Evolutionary conservation across 1,140 invertebrate genomes (phyloP).

Genomic region (Zaprionus tsacasi): DNA sequence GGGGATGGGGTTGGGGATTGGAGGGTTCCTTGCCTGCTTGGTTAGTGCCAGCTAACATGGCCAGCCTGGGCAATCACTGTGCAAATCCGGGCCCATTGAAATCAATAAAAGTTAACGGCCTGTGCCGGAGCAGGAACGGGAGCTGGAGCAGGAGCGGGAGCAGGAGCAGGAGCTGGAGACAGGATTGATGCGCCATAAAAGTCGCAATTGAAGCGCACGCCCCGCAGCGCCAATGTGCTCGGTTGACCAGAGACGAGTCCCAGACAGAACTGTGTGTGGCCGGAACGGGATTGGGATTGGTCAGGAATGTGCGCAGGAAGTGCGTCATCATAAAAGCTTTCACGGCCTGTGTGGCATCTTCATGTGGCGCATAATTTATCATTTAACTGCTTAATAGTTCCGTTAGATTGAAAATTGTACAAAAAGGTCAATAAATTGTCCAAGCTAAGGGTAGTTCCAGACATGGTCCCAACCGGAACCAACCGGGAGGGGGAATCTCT

Average conservation of each 20-base stretch:
- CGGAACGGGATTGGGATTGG: not conserved
- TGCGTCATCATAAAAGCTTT: slow-evolving; percentile 83
- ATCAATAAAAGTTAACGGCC: slow-evolving; percentile 82
- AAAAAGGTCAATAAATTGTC: slow-evolving; percentile 62
- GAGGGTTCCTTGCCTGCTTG: slow-evolving; percentile 22
- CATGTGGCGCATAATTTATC: slow-evolving; percentile 79
- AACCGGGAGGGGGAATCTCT: not conserved
- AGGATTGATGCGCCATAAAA: slow-evolving; percentile 82
- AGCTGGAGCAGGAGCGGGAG: not conserved
- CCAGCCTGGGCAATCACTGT: slow-evolving; percentile 69
- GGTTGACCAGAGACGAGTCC: slow-evolving; percentile 48
- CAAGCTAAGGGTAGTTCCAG: slow-evolving; percentile 1
- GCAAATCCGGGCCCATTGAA: slow-evolving; percentile 79
- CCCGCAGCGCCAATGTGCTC: slow-evolving; percentile 60
- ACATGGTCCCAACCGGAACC: not conserved
- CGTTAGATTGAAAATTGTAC: slow-evolving; percentile 73
- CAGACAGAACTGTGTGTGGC: not conserved
- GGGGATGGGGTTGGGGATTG: not conserved
- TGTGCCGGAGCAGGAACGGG: slow-evolving; percentile 34
- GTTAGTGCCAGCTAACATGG: slow-evolving; percentile 17
- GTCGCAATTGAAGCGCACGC: slow-evolving; percentile 79
- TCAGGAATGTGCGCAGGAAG: slow-evolving; percentile 49
- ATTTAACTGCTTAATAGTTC: slow-evolving; percentile 83
- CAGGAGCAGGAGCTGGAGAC: slow-evolving; percentile 8
- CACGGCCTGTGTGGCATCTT: slow-evolving; percentile 53